phyloP scores from a whole-genome alignment of 2,797 vertebrate species.

The Sciaenops ocellatus region DNA sequence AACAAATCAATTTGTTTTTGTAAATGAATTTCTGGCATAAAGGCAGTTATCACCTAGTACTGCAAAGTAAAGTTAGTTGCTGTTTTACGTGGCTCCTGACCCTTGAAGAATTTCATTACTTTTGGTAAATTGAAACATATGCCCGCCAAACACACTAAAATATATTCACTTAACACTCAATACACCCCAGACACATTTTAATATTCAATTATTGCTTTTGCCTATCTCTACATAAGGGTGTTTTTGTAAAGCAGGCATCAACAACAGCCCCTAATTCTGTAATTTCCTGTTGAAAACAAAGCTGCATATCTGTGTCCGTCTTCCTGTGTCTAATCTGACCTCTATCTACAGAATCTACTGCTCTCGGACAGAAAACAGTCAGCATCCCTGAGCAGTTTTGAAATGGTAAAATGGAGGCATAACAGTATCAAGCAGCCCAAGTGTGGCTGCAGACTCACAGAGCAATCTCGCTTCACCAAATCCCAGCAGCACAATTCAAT shows the following conservation, averaged over 20 bases:
- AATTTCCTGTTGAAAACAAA: slow-evolving; percentile 54
- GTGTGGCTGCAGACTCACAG: slow-evolving; percentile 48
- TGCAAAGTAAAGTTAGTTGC: neutral
- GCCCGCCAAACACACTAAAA: neutral
- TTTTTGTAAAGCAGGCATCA: neutral
- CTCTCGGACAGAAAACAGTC: slow-evolving; percentile 37
- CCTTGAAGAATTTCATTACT: slow-evolving; percentile 3
- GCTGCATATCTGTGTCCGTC: slow-evolving; percentile 10
- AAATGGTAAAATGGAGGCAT: slow-evolving; percentile 58
- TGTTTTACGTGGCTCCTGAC: neutral
- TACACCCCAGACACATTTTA: slow-evolving; percentile 1
- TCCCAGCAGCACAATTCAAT: slow-evolving; percentile 79
- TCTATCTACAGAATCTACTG: slow-evolving; percentile 35
- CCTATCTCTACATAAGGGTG: neutral
- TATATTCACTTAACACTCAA: neutral
- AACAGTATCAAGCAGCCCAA: slow-evolving; percentile 57
- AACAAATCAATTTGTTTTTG: slow-evolving; percentile 29
- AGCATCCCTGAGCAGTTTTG: slow-evolving; percentile 46
- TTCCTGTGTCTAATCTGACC: slow-evolving; percentile 33
- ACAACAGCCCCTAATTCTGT: slow-evolving; percentile 4
- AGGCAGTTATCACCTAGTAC: neutral
- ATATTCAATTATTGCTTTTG: slow-evolving; percentile 26
- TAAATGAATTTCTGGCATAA: slow-evolving; percentile 13
- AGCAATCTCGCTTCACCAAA: slow-evolving; percentile 71
- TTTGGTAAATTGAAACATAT: slow-evolving; percentile 7